Percentiles rank a stretch among this genome's conserved stretches.
phyloP scores from a whole-genome alignment of 2,113 vertebrate genomes.

The Rhabdomys dilectus region DNA sequence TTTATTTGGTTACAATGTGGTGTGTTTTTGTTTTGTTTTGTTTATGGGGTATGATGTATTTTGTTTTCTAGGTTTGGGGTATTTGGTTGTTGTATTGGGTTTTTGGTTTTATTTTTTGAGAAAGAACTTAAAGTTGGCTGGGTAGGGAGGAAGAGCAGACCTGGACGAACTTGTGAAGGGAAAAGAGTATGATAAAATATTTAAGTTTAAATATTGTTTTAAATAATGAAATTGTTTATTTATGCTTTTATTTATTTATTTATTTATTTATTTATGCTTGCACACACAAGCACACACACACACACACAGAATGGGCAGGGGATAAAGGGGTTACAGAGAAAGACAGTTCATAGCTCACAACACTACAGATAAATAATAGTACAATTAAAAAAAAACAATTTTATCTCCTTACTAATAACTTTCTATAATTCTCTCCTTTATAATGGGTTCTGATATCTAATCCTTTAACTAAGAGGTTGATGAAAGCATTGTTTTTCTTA shows the following conservation, averaged over 20 bases:
- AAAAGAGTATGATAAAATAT: not conserved
- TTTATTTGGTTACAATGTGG: not conserved
- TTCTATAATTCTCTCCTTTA: constrained; percentile 1
- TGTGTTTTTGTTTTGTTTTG: not conserved
- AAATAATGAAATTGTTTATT: not conserved
- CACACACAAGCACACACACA: not conserved
- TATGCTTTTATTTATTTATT: too few relatives aligned
- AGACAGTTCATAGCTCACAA: not conserved
- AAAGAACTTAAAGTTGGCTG: not conserved
- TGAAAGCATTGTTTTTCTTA: constrained; percentile 21
- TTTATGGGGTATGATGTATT: not conserved
- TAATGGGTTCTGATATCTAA: not conserved
- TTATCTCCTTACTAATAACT: constrained; percentile 20
- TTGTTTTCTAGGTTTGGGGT: not conserved
- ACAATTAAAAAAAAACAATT: not conserved
- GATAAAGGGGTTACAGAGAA: not conserved
- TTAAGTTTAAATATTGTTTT: not conserved
- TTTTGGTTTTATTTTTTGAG: not conserved
- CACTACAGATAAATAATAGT: not conserved
- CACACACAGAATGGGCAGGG: not conserved
- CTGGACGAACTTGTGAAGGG: not conserved
- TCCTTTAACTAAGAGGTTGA: not conserved
- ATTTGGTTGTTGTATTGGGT: not conserved
- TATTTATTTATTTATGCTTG: too few relatives aligned
- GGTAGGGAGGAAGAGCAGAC: not conserved